Evolutionary conservation across 2,888 invertebrate genomes (phyloP), one percentile per base, ranked within the genome.

Genomic region (Andrena bicolor): DNA sequence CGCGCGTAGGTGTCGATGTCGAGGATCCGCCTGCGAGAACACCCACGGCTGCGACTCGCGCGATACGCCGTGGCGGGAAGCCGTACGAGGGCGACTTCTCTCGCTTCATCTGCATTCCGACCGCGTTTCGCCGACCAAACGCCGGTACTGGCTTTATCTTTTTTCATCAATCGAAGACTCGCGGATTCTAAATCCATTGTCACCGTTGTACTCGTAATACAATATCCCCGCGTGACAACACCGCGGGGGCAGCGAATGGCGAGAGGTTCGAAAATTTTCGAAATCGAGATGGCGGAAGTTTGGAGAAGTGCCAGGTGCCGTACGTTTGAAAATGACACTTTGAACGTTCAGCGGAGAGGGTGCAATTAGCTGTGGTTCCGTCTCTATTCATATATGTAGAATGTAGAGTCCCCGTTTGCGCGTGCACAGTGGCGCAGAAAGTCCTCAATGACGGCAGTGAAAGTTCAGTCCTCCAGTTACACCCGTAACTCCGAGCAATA

Each of bases 1-100:
- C 72, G 80, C 80, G 84, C 70, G 76, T 76, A 88, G 80, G 77
- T 84, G 86, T 86, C 85, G 84, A 87, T 83, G 73, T 80, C 76
- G 76, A 85, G 79, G 65, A 74, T 72, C 78, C 66, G 65, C 41
- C 48, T 26, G 41, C 60, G 63, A 30, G 56, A 64, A 48, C 73
- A 64, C 75, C 71, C 63, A 58, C 49, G 32, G 35, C 51, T 71
- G 13, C 53, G 41, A 53, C 35, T 51, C n/a, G 6, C 41, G 23
- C 32, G 35, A 65, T 56, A 16, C 65, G 51, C 7, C 20, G 20
- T 20, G 41, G 16, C 20, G 77, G 26, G 56, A 81, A 74, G 82
- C 71, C 82, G 56, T 70, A 77, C 61, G 30, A 58, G 4, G 23
- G 10, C 23, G 63, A 56, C 63, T 66, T 64, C 70, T 76, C 80